A percentile compares a stretch with the other conserved stretches of the same genome.
These are phyloP conservation scores for Leuciscus waleckii DNA, from an alignment of 2,797 vertebrate species.

Conservation along the genomic window DNA sequence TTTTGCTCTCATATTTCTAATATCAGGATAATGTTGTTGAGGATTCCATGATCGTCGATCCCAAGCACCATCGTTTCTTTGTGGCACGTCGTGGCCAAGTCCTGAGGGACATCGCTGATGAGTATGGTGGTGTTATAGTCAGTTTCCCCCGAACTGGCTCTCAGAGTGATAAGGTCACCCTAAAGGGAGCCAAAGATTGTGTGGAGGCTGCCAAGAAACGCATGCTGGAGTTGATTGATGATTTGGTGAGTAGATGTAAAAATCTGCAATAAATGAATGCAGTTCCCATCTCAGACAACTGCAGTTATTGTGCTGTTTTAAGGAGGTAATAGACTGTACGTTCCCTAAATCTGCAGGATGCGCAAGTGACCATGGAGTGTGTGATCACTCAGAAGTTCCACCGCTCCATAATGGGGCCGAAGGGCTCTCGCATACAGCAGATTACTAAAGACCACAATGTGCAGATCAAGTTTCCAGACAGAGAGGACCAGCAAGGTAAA, in stretches of 20 bases:
- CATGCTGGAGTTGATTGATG: constrained; percentile 94
- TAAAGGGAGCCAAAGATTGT: constrained; percentile 98
- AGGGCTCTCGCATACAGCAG: constrained; percentile 95
- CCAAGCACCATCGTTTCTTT: constrained; percentile 95
- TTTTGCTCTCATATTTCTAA: not conserved
- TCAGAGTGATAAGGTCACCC: constrained; percentile 92
- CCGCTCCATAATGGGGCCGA: constrained; percentile 97
- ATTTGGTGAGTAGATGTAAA: constrained; percentile 83
- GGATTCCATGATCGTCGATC: constrained; percentile 91
- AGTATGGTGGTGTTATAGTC: constrained; percentile 96
- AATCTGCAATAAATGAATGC: not conserved
- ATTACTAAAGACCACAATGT: constrained; percentile 94
- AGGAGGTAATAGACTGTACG: not conserved
- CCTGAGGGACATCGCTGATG: constrained; percentile 93
- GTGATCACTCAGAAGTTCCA: constrained; percentile 94
- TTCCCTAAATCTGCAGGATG: constrained; percentile 80
- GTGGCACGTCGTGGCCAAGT: constrained; percentile 95
- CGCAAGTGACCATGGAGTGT: constrained; percentile 95
- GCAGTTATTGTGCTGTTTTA: not conserved
- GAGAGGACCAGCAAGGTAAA: constrained; percentile 89
- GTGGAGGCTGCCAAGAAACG: constrained; percentile 97
- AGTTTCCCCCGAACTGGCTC: constrained; percentile 94
- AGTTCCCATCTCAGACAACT: not conserved
- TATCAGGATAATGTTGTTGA: constrained; percentile 93
- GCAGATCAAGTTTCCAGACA: constrained; percentile 97